Conservation (phyloP, 2,888 invertebrate genomes). For the Aphidoletes aphidimyza region DNA sequence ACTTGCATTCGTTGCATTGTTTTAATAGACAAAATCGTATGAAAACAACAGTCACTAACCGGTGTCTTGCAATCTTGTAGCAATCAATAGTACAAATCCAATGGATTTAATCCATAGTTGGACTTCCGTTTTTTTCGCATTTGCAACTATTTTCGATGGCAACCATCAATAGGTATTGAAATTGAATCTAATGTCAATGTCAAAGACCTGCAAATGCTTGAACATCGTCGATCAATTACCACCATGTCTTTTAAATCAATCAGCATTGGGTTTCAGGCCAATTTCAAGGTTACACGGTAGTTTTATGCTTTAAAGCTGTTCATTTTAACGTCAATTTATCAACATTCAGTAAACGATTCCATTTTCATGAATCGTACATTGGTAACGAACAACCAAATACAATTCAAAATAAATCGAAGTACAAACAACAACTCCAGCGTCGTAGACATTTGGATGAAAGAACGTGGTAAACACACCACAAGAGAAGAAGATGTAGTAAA, state of each 20-base stretch:
- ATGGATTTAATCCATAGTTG: neutral
- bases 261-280: too few species aligned
- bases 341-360: constrained; percentile 5
- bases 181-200: neutral
- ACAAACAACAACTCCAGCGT: too few species aligned
- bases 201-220: constrained; percentile 4
- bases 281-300: neutral
- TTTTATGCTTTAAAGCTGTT: neutral
- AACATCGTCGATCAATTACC: neutral
- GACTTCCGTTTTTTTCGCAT: neutral
- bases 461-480: neutral
- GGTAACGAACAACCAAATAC: too few species aligned
- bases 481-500: neutral
- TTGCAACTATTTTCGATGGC: neutral
- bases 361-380: too few species aligned
- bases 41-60: too few species aligned
- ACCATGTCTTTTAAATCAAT: neutral
- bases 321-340: constrained; percentile 12
- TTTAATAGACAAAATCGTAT: too few species aligned
- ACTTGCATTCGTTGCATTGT: neutral
- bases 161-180: neutral
- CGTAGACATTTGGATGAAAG: too few species aligned
- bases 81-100: neutral
- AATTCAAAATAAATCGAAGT: too few species aligned
- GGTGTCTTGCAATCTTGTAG: too few species aligned